These are phyloP conservation scores for Rhagonycha fulva DNA, from an alignment of 2,888 invertebrate species.

Conservation along the genomic window DNA sequence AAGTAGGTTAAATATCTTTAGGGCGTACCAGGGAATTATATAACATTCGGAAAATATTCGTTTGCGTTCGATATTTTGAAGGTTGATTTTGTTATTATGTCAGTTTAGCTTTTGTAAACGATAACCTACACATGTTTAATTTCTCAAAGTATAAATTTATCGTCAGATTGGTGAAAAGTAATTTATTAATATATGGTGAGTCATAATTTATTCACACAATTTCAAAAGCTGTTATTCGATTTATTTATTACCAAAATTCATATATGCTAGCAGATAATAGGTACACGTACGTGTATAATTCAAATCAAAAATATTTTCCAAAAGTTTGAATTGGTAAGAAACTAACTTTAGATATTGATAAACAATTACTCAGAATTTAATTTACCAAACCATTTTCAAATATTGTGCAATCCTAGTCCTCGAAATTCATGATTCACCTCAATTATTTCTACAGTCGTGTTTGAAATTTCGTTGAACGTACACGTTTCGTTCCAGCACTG, in stretches of 20 bases:
- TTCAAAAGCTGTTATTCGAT: background rate
- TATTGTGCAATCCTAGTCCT: background rate
- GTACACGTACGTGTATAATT: background rate
- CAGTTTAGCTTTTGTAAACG: background rate
- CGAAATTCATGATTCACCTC: background rate
- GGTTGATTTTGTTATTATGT: slow-evolving; percentile 1
- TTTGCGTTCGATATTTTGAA: background rate
- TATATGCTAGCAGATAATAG: too few relatives aligned
- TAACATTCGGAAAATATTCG: background rate
- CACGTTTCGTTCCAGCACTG: slow-evolving; percentile 27
- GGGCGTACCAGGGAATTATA: background rate
- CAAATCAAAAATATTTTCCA: background rate
- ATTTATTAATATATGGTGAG: background rate
- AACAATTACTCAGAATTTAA: background rate
- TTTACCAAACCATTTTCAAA: background rate
- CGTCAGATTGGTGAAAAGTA: background rate
- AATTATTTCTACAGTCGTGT: background rate
- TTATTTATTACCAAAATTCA: too few relatives aligned
- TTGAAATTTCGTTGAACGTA: background rate
- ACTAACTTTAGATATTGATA: background rate
- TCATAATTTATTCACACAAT: too few relatives aligned
- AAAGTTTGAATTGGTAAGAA: background rate
- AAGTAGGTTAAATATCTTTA: background rate
- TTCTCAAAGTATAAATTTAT: background rate
- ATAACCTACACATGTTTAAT: background rate